Percentiles rank a stretch among this genome's conserved stretches.
These are phyloP conservation scores for Drosophila peninsularis DNA, from an alignment of 2,888 invertebrate species.

Conservation along the genomic window DNA sequence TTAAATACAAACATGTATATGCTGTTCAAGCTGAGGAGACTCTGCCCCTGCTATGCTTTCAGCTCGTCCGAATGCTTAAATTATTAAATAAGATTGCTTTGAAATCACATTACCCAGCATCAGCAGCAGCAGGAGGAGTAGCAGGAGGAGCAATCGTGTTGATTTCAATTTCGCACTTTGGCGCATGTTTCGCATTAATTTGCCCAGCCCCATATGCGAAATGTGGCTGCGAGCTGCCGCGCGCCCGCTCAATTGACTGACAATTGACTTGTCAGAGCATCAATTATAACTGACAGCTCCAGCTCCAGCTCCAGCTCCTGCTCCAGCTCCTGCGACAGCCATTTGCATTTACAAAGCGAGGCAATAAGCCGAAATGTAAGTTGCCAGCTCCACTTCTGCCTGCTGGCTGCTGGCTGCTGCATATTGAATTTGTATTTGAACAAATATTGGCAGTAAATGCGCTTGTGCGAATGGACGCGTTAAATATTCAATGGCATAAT, in stretches of 20 bases:
- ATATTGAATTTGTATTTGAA: constrained; percentile 64
- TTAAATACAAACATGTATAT: not conserved
- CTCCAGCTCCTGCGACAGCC: constrained; percentile 14
- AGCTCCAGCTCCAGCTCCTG: not conserved
- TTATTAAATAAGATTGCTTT: constrained; percentile 8
- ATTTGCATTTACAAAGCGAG: constrained; percentile 55
- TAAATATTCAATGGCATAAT: constrained; percentile 73
- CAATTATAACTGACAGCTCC: constrained; percentile 68
- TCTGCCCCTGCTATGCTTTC: not conserved
- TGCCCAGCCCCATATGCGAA: constrained; percentile 14
- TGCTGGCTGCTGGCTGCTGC: constrained; percentile 9
- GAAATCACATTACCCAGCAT: constrained; percentile 10
- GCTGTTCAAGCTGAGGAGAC: too few species aligned
- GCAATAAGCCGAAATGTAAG: constrained; percentile 36
- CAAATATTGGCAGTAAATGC: constrained; percentile 64
- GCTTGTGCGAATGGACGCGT: constrained; percentile 47
- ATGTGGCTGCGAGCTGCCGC: not conserved
- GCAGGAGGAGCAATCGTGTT: not conserved
- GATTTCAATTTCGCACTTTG: constrained; percentile 20
- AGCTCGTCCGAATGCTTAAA: not conserved
- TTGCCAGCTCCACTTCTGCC: constrained; percentile 13
- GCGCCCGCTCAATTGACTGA: constrained; percentile 60
- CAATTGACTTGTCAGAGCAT: constrained; percentile 75
- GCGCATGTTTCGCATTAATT: constrained; percentile 32
- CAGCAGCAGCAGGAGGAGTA: not conserved